A percentile compares a stretch with the other conserved stretches of the same genome.
phyloP scores from a whole-genome alignment of 2,888 invertebrate genomes.

The Drosophila macrospina region DNA sequence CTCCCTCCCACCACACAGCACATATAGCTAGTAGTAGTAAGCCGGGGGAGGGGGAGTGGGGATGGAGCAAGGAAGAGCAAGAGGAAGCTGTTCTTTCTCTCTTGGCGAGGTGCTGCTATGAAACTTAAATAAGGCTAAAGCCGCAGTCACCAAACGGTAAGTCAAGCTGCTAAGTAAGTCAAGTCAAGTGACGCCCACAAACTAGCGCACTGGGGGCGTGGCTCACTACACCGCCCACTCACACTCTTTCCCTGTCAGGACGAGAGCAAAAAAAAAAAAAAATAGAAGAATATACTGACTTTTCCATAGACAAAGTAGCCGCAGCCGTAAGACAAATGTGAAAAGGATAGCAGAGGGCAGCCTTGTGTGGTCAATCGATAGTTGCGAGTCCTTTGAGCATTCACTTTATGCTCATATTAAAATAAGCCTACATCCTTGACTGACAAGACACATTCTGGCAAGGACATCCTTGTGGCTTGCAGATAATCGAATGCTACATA shows the following conservation, averaged over 20 bases:
- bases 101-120: constrained; percentile 18
- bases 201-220: constrained; percentile 6
- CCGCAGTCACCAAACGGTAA: constrained; percentile 41
- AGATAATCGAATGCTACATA: not conserved
- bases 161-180: constrained; percentile 52
- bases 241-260: not conserved
- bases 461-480: not conserved
- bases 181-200: constrained; percentile 41
- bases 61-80: too few species aligned
- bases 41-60: too few species aligned
- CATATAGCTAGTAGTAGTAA: not conserved
- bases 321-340: constrained; percentile 21
- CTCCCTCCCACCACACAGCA: not conserved
- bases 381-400: constrained; percentile 3
- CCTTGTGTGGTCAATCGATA: constrained; percentile 28
- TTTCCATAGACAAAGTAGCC: constrained; percentile 11
- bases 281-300: not conserved
- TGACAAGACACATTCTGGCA: not conserved
- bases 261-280: not conserved
- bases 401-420: not conserved
- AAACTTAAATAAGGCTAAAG: constrained; percentile 26
- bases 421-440: not conserved
- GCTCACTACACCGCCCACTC: not conserved
- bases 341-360: constrained; percentile 1
- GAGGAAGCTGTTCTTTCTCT: not conserved